A percentile compares a stretch with the other conserved stretches of the same genome.
These are phyloP conservation scores for Tridacna crocea DNA, from an alignment of 2,888 invertebrate species.

Conservation along the genomic window DNA sequence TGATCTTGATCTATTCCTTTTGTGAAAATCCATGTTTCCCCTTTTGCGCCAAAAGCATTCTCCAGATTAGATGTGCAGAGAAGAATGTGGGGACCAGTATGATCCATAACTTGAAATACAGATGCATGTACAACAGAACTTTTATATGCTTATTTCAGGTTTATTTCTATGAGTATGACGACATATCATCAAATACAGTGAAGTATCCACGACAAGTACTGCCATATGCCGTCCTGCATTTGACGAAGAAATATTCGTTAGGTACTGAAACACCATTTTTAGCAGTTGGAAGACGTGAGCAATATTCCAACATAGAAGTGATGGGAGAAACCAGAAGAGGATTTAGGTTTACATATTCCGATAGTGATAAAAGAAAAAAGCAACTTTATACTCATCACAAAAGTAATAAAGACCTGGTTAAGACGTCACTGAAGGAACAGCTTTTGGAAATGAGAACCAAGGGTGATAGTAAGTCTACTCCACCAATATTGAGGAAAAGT, in stretches of 20 bases:
- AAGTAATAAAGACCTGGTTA: background rate
- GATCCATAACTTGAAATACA: too few species aligned
- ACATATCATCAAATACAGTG: slow-evolving; percentile 50
- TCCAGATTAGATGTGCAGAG: too few species aligned
- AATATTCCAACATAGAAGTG: slow-evolving; percentile 34
- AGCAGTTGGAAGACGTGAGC: slow-evolving; percentile 18
- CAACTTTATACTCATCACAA: slow-evolving; percentile 14
- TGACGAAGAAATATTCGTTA: slow-evolving; percentile 34
- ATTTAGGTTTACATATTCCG: slow-evolving; percentile 38
- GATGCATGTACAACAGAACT: background rate
- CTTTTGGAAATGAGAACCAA: slow-evolving; percentile 45
- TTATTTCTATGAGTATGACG: slow-evolving; percentile 61
- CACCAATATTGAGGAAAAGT: background rate
- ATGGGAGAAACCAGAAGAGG: slow-evolving; percentile 56
- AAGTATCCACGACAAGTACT: slow-evolving; percentile 53
- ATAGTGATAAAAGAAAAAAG: slow-evolving; percentile 19
- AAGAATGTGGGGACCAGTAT: too few species aligned
- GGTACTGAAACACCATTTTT: slow-evolving; percentile 39
- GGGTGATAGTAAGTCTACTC: background rate
- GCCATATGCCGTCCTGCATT: slow-evolving; percentile 55
- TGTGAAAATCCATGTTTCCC: too few species aligned
- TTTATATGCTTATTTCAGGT: slow-evolving; percentile 44
- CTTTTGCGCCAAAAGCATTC: too few species aligned
- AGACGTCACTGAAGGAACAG: slow-evolving; percentile 34
- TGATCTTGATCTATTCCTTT: too few species aligned